Percentiles rank a stretch among this genome's conserved stretches.
Conservation (phyloP, 1,140 invertebrate species). For the Camponotus pennsylvanicus region DNA sequence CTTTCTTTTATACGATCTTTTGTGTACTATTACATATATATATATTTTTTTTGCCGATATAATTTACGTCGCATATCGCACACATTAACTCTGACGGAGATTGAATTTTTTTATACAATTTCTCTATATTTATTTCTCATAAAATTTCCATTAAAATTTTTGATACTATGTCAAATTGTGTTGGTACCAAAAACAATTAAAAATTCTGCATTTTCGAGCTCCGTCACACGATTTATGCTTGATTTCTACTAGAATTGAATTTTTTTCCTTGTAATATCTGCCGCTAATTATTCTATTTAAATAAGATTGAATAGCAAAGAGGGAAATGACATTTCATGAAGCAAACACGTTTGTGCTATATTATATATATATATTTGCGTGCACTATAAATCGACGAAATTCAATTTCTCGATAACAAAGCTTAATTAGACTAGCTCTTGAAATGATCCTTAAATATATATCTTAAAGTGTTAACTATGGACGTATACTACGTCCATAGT, state of each 20-base stretch:
- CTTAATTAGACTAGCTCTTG: constrained; percentile 21
- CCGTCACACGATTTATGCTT: constrained; percentile 62
- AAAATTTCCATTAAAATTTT: constrained; percentile 65
- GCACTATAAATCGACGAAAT: constrained; percentile 56
- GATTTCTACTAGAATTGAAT: constrained; percentile 50
- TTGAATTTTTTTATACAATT: constrained; percentile 64
- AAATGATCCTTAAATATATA: constrained; percentile 39
- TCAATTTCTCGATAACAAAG: constrained; percentile 38
- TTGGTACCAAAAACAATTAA: constrained; percentile 63
- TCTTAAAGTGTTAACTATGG: not conserved
- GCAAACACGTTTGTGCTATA: constrained; percentile 14
- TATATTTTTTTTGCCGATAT: constrained; percentile 57
- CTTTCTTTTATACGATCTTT: constrained; percentile 70
- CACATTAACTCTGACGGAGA: constrained; percentile 64
- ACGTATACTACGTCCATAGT: not conserved
- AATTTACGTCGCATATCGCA: constrained; percentile 60
- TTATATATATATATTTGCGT: not conserved
- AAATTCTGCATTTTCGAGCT: constrained; percentile 69
- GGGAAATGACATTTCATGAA: constrained; percentile 55
- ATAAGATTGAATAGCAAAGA: constrained; percentile 66
- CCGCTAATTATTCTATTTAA: constrained; percentile 64
- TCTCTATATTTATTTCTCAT: constrained; percentile 38
- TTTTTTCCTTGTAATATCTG: constrained; percentile 51
- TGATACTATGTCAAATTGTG: constrained; percentile 30
- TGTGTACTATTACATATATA: constrained; percentile 74